Evolutionary conservation across 2,797 vertebrate species (phyloP).

Genomic region (Pangasius sanitwongsei): DNA sequence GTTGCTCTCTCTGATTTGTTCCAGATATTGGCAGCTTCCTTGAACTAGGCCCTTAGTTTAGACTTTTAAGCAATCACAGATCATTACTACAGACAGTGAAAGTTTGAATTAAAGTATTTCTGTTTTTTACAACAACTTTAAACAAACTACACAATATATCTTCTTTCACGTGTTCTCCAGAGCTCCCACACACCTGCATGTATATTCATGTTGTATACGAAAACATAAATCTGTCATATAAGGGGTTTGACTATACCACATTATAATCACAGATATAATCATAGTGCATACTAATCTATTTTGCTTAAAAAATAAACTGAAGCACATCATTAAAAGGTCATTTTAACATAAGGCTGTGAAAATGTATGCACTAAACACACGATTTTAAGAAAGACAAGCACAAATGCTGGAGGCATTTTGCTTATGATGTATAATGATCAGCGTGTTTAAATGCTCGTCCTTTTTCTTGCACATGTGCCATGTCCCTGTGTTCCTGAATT

Average conservation of each 20-base stretch:
- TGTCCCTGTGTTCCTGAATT: neutral
- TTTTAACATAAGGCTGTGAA: neutral
- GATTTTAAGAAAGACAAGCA: neutral
- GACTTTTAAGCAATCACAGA: conserved; percentile 21
- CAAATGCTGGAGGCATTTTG: neutral
- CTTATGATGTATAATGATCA: conserved; percentile 8
- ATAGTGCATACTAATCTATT: conserved; percentile 2
- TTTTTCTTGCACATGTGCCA: neutral
- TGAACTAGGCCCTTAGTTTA: conserved; percentile 15
- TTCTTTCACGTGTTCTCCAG: neutral
- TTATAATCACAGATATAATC: neutral
- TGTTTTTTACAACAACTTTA: neutral
- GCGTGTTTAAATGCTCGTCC: neutral
- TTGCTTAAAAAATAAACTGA: neutral
- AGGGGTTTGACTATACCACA: neutral
- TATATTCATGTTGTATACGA: neutral
- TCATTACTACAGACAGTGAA: conserved; percentile 11
- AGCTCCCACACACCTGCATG: conserved; percentile 3
- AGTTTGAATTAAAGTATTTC: conserved; percentile 10
- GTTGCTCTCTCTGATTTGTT: conserved; percentile 18
- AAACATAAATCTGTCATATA: neutral
- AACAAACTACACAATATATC: conserved; percentile 13
- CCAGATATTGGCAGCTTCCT: conserved; percentile 32
- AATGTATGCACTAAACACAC: conserved; percentile 13
- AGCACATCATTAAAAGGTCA: neutral